Percentiles rank a stretch among this genome's conserved stretches.
These are phyloP conservation scores for Sycobia sp. DNA, from an alignment of 1,140 invertebrate genomes.

Conservation along the genomic window DNA sequence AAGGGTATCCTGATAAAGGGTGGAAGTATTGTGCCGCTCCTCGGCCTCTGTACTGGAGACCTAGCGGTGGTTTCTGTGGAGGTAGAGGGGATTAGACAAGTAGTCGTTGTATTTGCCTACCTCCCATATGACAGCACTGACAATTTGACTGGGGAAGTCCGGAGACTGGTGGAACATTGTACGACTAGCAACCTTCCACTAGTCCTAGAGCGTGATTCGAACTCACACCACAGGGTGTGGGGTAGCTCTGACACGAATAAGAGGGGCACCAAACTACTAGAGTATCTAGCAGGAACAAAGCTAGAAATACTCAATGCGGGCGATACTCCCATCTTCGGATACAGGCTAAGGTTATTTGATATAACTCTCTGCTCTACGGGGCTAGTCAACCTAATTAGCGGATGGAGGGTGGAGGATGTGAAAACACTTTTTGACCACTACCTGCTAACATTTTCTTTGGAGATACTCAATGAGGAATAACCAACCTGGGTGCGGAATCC, in stretches of 20 bases:
- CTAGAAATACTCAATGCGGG: neutral
- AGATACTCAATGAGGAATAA: neutral
- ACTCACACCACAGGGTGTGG: neutral
- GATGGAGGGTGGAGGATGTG: neutral
- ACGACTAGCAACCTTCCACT: neutral
- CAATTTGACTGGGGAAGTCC: neutral
- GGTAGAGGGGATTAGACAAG: neutral
- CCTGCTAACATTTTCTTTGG: neutral
- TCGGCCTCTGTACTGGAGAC: neutral
- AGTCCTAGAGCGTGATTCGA: neutral
- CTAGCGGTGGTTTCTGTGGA: neutral
- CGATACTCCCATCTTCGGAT: neutral
- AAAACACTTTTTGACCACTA: too few species aligned
- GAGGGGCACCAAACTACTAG: too few species aligned
- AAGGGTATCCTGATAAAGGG: too few species aligned
- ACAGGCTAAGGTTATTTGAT: neutral
- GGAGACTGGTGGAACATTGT: neutral
- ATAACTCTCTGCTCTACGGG: neutral
- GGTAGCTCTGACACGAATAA: neutral
- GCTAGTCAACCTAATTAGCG: neutral
- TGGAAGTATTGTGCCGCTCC: neutral
- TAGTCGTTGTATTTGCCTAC: neutral
- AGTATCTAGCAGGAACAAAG: neutral
- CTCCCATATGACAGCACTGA: neutral
- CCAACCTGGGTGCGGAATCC: too few species aligned